Base-by-base conservation (phyloP, 2,888 invertebrate genomes). In the Cordilura impudica region DNA sequence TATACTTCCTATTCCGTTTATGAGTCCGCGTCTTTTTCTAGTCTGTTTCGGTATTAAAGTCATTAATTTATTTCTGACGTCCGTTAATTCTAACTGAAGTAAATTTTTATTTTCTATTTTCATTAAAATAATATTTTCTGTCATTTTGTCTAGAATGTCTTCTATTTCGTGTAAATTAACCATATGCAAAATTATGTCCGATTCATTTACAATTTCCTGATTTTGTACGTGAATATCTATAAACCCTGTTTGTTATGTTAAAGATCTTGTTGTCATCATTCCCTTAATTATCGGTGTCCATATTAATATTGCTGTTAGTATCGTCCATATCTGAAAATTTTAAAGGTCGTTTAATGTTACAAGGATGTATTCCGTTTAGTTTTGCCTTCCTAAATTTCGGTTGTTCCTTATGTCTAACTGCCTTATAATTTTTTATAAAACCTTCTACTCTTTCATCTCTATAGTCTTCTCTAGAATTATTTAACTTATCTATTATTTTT, bases 341-440 rank as follows among this genome's bases (percentile, higher is more conserved):
- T 29, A 60, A 21, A 29, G 69, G 63, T 73, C 49, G 14, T 78
- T 81, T 81, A 43, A 78, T 82, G 61, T 80, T 82, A 16, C 39
- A 35, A 16, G 66, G 73, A 56, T 82, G 80, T 14, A 78, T 67
- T 16, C 73, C 63, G 29, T 70, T 7, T 12, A 82, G 35, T 16
- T 70, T 74, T 23, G 29, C 23, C 47, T 80, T 81, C 63, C 23
- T 80, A 75, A 18, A 75, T 66, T 69, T 77, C 21, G 80, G 76
- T 53, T 65, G 69, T 45, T 76, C 72, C 16, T 70, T 76, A 21
- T 73, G 65, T 35, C 70, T 74, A 35, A 78, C 56, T 53, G 78
- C 67, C 18, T 65, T 72, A 53, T 73, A 70, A 60, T 73, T 61
- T 31, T 75, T 76, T 45, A 75, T 63, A 49, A 54, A 66, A 6